A percentile compares a stretch with the other conserved stretches of the same genome.
phyloP scores from a whole-genome alignment of 2,113 vertebrate species.

The Vulpes vulpes region DNA sequence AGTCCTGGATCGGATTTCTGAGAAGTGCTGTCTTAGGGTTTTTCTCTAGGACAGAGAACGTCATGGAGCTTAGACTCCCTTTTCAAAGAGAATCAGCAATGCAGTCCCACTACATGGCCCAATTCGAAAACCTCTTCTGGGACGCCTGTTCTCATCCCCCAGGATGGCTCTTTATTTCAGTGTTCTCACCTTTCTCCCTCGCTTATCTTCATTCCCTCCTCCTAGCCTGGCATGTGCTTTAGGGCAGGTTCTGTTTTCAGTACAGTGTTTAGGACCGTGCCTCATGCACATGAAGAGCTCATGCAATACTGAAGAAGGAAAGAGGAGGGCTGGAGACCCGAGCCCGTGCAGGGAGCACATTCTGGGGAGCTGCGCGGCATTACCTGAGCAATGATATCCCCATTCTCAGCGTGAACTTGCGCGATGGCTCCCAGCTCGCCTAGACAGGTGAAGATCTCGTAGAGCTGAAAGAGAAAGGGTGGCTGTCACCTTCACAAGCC shows the following conservation, averaged over 20 bases:
- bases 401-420: slow-evolving; percentile 98
- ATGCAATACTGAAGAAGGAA: neutral
- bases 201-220: neutral
- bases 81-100: neutral
- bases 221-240: neutral
- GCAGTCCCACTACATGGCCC: neutral
- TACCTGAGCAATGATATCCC: slow-evolving; percentile 98
- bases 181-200: neutral
- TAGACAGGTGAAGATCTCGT: slow-evolving; percentile 96
- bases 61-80: neutral
- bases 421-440: slow-evolving; percentile 95
- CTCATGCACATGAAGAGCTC: neutral
- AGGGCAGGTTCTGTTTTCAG: neutral
- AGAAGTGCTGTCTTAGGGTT: neutral
- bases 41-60: neutral
- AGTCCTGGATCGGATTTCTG: neutral
- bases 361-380: fast-evolving
- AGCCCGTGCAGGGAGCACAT: fast-evolving
- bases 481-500: neutral
- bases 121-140: neutral
- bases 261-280: fast-evolving
- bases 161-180: too few species aligned
- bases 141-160: neutral
- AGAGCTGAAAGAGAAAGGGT: slow-evolving; percentile 90
- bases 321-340: neutral